Evolutionary conservation across 2,113 vertebrate species (phyloP), one percentile per base, ranked within the genome.

Genomic region (Nematolebias whitei): DNA sequence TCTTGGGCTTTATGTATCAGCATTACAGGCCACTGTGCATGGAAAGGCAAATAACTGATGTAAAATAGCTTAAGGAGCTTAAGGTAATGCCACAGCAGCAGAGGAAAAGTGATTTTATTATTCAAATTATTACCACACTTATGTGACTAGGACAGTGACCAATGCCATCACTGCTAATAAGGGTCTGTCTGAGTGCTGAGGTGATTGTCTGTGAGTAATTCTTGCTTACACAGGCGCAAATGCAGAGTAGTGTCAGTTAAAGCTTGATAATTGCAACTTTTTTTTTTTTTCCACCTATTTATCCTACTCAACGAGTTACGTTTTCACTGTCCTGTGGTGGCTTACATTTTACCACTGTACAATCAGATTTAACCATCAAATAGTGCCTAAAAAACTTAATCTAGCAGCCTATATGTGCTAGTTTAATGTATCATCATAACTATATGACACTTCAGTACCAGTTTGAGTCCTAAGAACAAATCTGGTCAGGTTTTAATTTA

Each of bases 121-220:
- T 89, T 90, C 90, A 83, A 82, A 89, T 90, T 88, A 88, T 89
- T 88, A 89, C 91, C 85, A 74, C 65, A 77, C 73, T 84, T 79
- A 68, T 85, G 76, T 73, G 74, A 78, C 71, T 54, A 51, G 74
- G 79, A 64, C 68, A 80, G 51, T 12, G 68, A 57, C 79, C 72
- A 73, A 60, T 52, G 52, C 76, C 82, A 89, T 89, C 88, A 79
- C 84, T 85, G 74, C 73, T 78, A 55, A 64, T 80, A 71, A 60
- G 61, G 48, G 29, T 47, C 7, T 73, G 57, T 41, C 22, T 20
- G 40, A 49, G 32, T 59, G 64, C 41, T 8, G 22, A 63, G 56
- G 45, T 26, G 40, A 53, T 5, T 43, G 5, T 35, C 32, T 35
- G 32, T 65, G 12, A 29, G 41, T 15, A 56, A 58, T 2, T 5